A percentile compares a stretch with the other conserved stretches of the same genome.
Evolutionary conservation across 2,888 invertebrate genomes (phyloP).

Genomic region (Piscicola geometra): DNA sequence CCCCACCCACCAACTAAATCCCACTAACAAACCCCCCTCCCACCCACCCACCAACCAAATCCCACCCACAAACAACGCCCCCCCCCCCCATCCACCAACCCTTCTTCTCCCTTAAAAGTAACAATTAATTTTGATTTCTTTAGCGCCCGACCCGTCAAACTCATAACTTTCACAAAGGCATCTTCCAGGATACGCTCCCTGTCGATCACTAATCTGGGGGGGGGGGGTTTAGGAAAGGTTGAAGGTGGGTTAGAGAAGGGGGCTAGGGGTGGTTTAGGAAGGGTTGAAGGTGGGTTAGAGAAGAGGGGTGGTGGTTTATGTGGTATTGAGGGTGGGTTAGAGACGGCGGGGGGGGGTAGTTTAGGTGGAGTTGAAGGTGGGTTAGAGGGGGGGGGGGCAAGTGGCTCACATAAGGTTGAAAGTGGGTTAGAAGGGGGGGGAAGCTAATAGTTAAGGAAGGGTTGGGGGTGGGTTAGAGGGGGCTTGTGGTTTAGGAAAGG

Average conservation of each 20-base stretch:
- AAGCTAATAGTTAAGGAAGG: no score
- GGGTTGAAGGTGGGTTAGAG: background rate
- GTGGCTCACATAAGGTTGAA: background rate
- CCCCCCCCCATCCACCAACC: constrained; percentile 55
- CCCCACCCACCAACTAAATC: no score
- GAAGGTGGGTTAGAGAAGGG: background rate
- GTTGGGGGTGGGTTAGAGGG: background rate
- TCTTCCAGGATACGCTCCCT: constrained; percentile 89
- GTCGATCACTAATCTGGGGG: constrained; percentile 76
- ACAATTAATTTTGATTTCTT: constrained; percentile 92
- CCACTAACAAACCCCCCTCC: no score
- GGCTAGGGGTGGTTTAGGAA: background rate
- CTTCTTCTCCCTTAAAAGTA: constrained; percentile 79
- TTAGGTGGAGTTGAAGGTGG: background rate
- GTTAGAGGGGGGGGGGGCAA: background rate
- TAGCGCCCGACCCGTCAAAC: constrained; percentile 86
- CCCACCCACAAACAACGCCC: background rate
- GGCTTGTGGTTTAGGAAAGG: background rate
- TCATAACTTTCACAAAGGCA: constrained; percentile 85
- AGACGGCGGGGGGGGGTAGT: background rate
- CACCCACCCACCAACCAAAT: background rate
- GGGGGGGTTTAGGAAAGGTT: background rate
- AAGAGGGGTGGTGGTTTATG: no score
- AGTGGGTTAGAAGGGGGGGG: background rate
- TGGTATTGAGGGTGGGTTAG: background rate